Evolutionary conservation across 2,797 vertebrate genomes (phyloP).

Genomic region (Eurystomus glaucurus): DNA sequence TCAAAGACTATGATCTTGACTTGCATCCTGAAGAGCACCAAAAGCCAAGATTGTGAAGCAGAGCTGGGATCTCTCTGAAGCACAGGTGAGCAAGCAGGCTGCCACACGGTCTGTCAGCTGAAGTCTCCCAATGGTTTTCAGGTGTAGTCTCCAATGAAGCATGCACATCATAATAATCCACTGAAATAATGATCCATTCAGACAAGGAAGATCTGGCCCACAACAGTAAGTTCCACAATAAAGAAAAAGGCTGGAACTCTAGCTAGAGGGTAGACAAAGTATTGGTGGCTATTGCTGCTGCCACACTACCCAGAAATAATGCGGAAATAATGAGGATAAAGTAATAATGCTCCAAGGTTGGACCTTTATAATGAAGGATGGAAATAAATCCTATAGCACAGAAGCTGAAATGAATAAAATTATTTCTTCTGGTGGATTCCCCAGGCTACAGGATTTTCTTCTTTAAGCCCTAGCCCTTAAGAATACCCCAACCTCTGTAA

Average conservation of each 20-base stretch:
- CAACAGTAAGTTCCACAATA: not conserved
- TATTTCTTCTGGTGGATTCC: conserved; percentile 6
- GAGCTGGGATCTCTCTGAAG: not conserved
- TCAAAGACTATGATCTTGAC: not conserved
- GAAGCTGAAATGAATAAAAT: not conserved
- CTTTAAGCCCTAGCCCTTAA: not conserved
- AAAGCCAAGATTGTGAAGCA: not conserved
- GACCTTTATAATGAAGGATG: not conserved
- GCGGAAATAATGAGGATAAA: not conserved
- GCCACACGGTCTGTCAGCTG: not conserved
- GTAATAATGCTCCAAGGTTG: not conserved
- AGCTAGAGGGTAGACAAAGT: not conserved
- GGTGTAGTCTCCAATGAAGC: not conserved
- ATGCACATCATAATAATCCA: not conserved
- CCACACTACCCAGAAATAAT: not conserved
- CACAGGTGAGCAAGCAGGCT: not conserved
- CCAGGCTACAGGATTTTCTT: not conserved
- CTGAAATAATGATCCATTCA: conserved; percentile 2
- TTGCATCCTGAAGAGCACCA: not conserved
- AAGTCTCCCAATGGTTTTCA: conserved; percentile 17
- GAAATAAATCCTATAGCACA: not conserved
- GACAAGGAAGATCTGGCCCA: conserved; percentile 12
- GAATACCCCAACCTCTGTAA: not conserved
- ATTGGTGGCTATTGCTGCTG: not conserved
- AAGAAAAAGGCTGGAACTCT: conserved; percentile 5